Conservation (phyloP, 2,888 invertebrate species). For the Aphelenchoides bicaudatus region DNA sequence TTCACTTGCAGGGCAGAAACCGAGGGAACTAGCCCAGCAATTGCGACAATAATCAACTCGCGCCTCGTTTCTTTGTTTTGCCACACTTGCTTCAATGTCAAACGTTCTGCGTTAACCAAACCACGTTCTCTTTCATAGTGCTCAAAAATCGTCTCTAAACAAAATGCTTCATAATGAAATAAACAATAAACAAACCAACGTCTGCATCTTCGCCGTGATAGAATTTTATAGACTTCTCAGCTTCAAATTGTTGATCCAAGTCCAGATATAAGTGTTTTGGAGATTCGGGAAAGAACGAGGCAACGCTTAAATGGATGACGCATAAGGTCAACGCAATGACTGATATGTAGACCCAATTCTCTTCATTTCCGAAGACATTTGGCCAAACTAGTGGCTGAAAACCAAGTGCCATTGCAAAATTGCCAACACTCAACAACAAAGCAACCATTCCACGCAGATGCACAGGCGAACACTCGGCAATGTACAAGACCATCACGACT, state of each 20-base stretch:
- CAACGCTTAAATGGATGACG: slow-evolving; percentile 40
- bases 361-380: slow-evolving; percentile 40
- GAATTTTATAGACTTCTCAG: slow-evolving; percentile 39
- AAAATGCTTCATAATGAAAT: no score
- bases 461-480: no score
- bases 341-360: slow-evolving; percentile 41
- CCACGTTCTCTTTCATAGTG: slow-evolving; percentile 28
- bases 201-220: slow-evolving; percentile 45
- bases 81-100: not conserved
- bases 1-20: slow-evolving; percentile 52
- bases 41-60: slow-evolving; percentile 38
- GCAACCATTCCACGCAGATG: no score
- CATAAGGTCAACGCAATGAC: slow-evolving; percentile 38
- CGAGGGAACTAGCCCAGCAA: slow-evolving; percentile 48
- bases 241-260: slow-evolving; percentile 32
- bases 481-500: no score
- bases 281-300: slow-evolving; percentile 44
- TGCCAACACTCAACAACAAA: slow-evolving; percentile 46
- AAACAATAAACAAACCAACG: no score
- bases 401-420: slow-evolving; percentile 36
- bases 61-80: not conserved
- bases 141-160: slow-evolving; percentile 10
- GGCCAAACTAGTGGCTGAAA: slow-evolving; percentile 50
- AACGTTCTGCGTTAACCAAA: not conserved
- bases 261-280: slow-evolving; percentile 57